phyloP scores from a whole-genome alignment of 2,113 vertebrate species.

The Ictidomys tridecemlineatus region DNA sequence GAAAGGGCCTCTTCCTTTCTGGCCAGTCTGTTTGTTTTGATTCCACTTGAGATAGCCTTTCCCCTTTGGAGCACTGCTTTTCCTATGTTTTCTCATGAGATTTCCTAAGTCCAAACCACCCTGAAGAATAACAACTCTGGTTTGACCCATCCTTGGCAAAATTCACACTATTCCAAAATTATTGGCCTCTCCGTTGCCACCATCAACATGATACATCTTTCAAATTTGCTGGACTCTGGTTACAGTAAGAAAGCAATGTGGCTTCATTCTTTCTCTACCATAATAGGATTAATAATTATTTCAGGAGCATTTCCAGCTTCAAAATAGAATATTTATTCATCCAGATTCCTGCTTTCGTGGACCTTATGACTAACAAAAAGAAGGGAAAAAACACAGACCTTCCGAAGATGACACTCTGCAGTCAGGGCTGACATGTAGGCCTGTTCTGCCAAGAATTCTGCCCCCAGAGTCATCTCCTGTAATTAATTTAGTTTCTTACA shows the following conservation, averaged over 20 bases:
- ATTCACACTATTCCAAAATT: background rate
- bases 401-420: background rate
- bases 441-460: background rate
- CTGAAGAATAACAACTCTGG: background rate
- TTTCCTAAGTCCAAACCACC: background rate
- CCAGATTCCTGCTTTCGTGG: background rate
- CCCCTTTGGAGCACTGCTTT: background rate
- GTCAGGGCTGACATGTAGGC: background rate
- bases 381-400: background rate
- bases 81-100: background rate
- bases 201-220: background rate
- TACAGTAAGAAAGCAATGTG: background rate
- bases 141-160: conserved; percentile 23
- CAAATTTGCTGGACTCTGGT: background rate
- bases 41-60: conserved; percentile 26
- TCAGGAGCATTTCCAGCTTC: background rate
- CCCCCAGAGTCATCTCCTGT: background rate
- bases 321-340: conserved; percentile 6
- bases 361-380: background rate
- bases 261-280: background rate
- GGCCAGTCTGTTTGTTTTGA: conserved; percentile 18
- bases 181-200: background rate
- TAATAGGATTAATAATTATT: background rate
- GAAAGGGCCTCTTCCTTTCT: conserved; percentile 33
- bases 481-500: background rate